phyloP scores from a whole-genome alignment of 2,888 invertebrate species.

The Esperia sulphurella region DNA sequence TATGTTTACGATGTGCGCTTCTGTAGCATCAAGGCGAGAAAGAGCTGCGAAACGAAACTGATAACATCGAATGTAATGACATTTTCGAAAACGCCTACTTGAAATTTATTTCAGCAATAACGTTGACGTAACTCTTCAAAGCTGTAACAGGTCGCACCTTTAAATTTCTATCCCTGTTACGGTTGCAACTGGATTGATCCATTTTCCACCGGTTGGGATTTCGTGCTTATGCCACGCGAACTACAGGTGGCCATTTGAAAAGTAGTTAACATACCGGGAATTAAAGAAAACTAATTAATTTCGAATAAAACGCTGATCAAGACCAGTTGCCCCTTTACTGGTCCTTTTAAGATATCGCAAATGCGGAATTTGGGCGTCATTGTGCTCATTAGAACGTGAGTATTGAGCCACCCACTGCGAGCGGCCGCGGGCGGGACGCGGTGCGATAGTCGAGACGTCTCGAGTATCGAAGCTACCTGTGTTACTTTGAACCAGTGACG shows the following conservation, averaged over 20 bases:
- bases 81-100: background rate
- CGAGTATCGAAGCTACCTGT: slow-evolving; percentile 59
- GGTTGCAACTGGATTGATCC: too few relatives aligned
- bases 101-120: background rate
- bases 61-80: slow-evolving; percentile 7
- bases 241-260: too few relatives aligned
- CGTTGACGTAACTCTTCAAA: too few relatives aligned
- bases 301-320: background rate
- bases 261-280: too few relatives aligned
- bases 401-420: slow-evolving; percentile 10
- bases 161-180: too few relatives aligned
- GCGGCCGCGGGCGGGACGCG: slow-evolving; percentile 3
- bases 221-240: background rate
- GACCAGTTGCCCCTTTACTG: background rate
- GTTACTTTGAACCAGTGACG: slow-evolving; percentile 13
- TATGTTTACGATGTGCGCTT: slow-evolving; percentile 9
- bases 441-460: slow-evolving; percentile 57
- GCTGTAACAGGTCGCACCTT: background rate
- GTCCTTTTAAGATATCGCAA: background rate
- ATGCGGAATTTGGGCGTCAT: background rate
- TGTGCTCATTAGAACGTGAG: slow-evolving; percentile 8
- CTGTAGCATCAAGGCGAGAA: slow-evolving; percentile 2
- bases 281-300: too few relatives aligned
- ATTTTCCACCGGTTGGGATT: background rate
- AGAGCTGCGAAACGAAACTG: slow-evolving; percentile 1